Evolutionary conservation across 2,113 vertebrate species (phyloP).

Genomic region (Chloropsis hardwickii): DNA sequence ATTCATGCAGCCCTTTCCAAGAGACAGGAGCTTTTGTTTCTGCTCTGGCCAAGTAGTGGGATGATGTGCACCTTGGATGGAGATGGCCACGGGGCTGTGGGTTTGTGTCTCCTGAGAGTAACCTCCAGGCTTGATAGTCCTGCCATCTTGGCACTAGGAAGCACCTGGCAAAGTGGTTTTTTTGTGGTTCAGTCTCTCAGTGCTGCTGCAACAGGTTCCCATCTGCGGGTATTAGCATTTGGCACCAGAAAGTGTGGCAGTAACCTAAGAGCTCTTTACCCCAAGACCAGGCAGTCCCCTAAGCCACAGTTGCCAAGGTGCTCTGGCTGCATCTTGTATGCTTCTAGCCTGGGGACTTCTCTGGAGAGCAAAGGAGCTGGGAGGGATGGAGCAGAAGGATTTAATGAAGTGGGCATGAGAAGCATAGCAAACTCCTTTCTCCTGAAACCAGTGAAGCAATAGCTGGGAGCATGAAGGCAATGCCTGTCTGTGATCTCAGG

Average conservation of each 20-base stretch:
- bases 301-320: fast-evolving
- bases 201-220: neutral
- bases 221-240: fast-evolving
- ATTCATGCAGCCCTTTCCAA: neutral
- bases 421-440: neutral
- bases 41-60: neutral
- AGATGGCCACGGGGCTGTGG: neutral
- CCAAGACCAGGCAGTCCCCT: neutral
- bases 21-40: neutral
- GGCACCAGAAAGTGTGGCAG: neutral
- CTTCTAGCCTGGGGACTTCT: neutral
- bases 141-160: neutral
- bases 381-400: neutral
- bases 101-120: neutral
- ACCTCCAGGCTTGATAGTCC: neutral
- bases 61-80: too few relatives aligned
- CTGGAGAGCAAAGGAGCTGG: neutral
- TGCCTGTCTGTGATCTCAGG: neutral
- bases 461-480: neutral
- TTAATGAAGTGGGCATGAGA: neutral
- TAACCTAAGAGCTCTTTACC: neutral
- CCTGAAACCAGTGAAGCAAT: neutral
- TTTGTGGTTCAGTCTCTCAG: neutral
- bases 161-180: neutral
- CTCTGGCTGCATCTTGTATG: neutral